Percentiles rank a stretch among this genome's conserved stretches.
Evolutionary conservation across 2,113 vertebrate genomes (phyloP).

Genomic region (Rhegmatorhina hoffmannsi): DNA sequence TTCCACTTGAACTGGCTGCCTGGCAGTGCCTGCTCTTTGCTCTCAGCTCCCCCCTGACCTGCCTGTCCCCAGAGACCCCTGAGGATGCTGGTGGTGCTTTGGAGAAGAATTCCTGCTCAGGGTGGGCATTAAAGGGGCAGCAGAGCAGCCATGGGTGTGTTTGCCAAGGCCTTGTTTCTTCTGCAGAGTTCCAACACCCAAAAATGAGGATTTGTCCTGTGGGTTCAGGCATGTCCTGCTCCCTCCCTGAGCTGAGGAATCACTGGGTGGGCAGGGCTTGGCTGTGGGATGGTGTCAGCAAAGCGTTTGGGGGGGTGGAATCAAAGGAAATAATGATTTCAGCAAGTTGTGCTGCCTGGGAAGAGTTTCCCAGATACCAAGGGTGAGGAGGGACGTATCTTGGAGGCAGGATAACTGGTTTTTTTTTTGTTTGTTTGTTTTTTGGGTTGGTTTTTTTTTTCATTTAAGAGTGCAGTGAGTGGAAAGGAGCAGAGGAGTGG

Average conservation of each 20-base stretch:
- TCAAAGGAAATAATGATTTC: not conserved
- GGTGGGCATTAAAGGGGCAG: not conserved
- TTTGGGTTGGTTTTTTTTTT: not conserved
- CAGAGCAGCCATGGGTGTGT: rapidly evolving
- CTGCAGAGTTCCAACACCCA: not conserved
- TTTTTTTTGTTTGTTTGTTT: too few species aligned
- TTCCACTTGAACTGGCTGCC: not conserved
- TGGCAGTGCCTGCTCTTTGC: not conserved
- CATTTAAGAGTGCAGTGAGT: not conserved
- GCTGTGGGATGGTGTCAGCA: not conserved
- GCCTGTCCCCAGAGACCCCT: not conserved
- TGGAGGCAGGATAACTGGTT: not conserved
- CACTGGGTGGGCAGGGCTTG: rapidly evolving
- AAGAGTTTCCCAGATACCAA: not conserved
- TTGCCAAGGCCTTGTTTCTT: not conserved
- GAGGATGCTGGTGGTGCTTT: not conserved
- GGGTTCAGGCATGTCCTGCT: not conserved
- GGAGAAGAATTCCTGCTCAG: not conserved
- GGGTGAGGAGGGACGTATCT: not conserved
- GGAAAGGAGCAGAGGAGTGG: not conserved
- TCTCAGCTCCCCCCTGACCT: not conserved
- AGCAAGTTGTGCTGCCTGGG: not conserved
- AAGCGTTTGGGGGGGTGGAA: not conserved
- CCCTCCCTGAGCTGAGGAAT: not conserved
- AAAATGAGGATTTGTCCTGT: rapidly evolving